A percentile compares a stretch with the other conserved stretches of the same genome.
Conservation (phyloP, 2,113 vertebrate species). For the Paracanthobrama guichenoti region DNA sequence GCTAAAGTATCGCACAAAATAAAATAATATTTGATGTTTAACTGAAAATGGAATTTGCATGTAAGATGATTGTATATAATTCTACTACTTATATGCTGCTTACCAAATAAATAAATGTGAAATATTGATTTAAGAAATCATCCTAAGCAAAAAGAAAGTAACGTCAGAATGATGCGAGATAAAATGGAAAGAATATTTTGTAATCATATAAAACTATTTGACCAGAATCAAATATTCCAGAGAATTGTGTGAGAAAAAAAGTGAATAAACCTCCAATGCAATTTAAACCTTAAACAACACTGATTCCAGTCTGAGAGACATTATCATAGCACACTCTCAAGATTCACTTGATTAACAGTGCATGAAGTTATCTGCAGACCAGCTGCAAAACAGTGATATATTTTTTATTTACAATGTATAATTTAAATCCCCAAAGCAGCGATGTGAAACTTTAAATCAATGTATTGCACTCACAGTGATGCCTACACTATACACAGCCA, state of each 20-base stretch:
- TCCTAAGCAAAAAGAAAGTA: too few species aligned
- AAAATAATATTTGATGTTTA: not conserved
- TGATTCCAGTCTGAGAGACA: conserved; percentile 46
- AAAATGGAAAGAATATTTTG: not conserved
- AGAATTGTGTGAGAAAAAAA: not conserved
- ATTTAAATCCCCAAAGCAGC: conserved; percentile 18
- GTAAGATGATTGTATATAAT: not conserved
- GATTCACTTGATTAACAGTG: conserved; percentile 56
- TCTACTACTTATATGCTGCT: not conserved
- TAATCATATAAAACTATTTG: not conserved
- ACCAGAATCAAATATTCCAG: not conserved
- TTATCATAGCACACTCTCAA: conserved; percentile 59
- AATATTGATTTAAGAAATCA: not conserved
- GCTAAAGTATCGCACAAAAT: not conserved
- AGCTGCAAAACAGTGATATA: conserved; percentile 56
- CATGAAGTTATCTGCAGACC: conserved; percentile 47
- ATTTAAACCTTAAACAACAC: conserved; percentile 49
- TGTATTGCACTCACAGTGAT: conserved; percentile 43
- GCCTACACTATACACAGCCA: not conserved
- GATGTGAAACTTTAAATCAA: conserved; percentile 48
- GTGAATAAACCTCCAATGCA: conserved; percentile 52
- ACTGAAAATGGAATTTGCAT: not conserved
- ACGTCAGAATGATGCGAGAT: not conserved
- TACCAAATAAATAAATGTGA: not conserved
- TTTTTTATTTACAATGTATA: conserved; percentile 55